phyloP scores from a whole-genome alignment of 2,797 vertebrate genomes.

The Trichosurus vulpecula region DNA sequence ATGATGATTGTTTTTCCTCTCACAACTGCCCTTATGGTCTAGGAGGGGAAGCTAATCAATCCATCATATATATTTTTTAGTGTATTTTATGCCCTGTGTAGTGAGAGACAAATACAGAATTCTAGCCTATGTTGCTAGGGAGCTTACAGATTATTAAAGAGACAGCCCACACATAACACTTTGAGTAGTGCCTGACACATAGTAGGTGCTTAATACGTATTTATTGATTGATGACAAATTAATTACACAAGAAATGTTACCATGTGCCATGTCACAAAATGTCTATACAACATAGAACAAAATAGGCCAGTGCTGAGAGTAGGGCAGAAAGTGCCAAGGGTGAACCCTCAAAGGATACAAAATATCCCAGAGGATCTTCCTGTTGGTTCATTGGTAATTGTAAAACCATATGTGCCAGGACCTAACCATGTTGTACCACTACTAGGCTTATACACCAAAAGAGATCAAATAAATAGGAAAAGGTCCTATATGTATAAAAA shows the following conservation, averaged over 20 bases:
- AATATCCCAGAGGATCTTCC: neutral
- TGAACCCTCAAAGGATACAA: neutral
- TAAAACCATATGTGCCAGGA: neutral
- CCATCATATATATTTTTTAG: too few relatives aligned
- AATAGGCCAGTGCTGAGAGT: neutral
- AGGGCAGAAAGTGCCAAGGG: neutral
- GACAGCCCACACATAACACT: too few relatives aligned
- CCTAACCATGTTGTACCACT: too few relatives aligned
- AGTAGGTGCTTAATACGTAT: neutral
- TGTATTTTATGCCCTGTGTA: too few relatives aligned
- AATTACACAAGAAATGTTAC: conserved; percentile 11
- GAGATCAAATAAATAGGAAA: neutral
- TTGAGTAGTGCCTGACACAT: too few relatives aligned
- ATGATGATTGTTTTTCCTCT: too few relatives aligned
- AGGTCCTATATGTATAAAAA: too few relatives aligned
- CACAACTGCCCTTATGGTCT: too few relatives aligned
- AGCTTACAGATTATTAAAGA: too few relatives aligned
- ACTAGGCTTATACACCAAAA: neutral
- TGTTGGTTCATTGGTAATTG: neutral
- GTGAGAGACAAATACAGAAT: too few relatives aligned
- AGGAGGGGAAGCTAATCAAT: too few relatives aligned
- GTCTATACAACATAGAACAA: neutral
- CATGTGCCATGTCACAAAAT: neutral
- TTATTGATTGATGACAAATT: neutral
- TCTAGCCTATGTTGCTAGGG: too few relatives aligned